Base-by-base conservation (phyloP, 2,113 vertebrate species). In the Nematolebias whitei region DNA sequence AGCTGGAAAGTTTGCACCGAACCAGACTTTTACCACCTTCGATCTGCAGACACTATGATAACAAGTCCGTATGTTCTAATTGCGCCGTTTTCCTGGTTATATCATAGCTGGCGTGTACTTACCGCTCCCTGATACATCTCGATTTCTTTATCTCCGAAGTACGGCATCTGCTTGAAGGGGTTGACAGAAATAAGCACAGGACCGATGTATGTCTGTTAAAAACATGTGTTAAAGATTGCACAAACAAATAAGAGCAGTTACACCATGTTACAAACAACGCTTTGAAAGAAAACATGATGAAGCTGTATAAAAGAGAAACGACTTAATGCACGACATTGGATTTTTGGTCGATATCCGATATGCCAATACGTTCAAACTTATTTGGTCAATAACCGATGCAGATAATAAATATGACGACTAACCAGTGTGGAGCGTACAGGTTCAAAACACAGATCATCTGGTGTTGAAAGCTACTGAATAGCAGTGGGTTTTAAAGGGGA, bases 61-160 rank as follows among this genome's bases (percentile, higher is more conserved):
- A 48, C 16, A 58, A n/a, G 68, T 55, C 29, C 15, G 19, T 24
- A 6, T 43, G 13, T 18, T 41, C 22, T 15, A 67, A 51, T 14
- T 29, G 2, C 12, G 13, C 15, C 20, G n/a, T 26, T 56, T 50
- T 43, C 23, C 7, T 18, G 40, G 1, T 47, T 23, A 38, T 14
- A 3, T 63, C 14, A 24, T 16, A 12, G 56, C n/a, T n/a, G 18
- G 7, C n/a, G 12, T 48, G 2, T 78, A 96, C 98, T 98, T 93
- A 99, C 97, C 45, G 98, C 95, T 74, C 98, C 98, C 88, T 99
- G 98, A 89, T 99, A 99, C 95, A 99, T 95, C 87, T 99, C 98
- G 45, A 99, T 92, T 90, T 99, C 98, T 75, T 96, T 99, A 26
- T 99, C 98, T 13, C 96, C 96, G 84, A 99, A 99, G 84, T 99